These are phyloP conservation scores for Amblyteles armatorius DNA, from an alignment of 2,888 invertebrate genomes.

Conservation along the genomic window DNA sequence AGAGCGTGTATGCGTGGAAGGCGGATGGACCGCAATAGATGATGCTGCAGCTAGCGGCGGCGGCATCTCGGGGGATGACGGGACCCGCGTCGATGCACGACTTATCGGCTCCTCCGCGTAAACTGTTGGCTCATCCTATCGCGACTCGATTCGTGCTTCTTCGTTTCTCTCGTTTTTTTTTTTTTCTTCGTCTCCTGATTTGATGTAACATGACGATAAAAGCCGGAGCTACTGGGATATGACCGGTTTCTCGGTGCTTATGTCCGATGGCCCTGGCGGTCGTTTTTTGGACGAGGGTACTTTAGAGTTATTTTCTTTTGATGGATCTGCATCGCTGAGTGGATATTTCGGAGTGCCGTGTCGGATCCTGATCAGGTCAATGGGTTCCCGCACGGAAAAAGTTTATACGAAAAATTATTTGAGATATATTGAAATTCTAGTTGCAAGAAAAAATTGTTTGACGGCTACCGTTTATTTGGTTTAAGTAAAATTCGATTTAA, in stretches of 20 bases:
- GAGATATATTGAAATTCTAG: no score
- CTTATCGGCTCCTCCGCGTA: constrained; percentile 5
- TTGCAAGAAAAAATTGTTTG: no score
- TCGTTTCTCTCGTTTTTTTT: not conserved
- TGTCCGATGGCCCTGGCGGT: no score
- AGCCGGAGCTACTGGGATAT: no score
- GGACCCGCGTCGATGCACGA: constrained; percentile 3
- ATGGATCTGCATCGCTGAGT: no score
- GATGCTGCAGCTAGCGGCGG: not conserved
- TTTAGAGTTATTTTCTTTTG: no score
- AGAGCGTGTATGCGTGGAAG: not conserved
- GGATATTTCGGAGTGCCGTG: no score
- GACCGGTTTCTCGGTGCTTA: no score
- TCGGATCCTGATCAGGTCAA: not conserved
- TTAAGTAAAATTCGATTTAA: no score
- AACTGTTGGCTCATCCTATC: constrained; percentile 25
- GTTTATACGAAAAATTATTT: not conserved
- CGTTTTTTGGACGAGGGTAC: no score
- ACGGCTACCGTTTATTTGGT: no score
- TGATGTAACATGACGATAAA: no score
- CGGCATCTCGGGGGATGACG: not conserved
- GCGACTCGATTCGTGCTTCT: not conserved
- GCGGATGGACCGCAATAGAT: constrained; percentile 16
- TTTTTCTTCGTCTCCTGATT: not conserved
- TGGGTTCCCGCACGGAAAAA: not conserved